phyloP scores from a whole-genome alignment of 1,140 invertebrate genomes.

The Aporrectodea caliginosa region DNA sequence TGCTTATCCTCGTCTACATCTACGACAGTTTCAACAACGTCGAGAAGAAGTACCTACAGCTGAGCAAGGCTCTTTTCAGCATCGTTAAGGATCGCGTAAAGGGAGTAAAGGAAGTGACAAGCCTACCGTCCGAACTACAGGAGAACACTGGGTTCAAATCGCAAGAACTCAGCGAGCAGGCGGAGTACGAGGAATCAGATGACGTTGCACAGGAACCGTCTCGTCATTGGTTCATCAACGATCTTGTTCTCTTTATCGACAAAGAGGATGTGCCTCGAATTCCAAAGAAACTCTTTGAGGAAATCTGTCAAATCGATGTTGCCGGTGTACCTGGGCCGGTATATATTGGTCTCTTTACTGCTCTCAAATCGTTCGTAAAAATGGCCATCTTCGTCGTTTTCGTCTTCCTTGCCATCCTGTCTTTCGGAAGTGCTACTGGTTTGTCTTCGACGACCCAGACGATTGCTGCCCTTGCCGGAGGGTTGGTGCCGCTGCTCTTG shows the following conservation, averaged over 20 bases:
- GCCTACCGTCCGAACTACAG: slow-evolving; percentile 48
- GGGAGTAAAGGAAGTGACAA: slow-evolving; percentile 42
- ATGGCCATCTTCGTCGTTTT: slow-evolving; percentile 52
- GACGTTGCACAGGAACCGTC: slow-evolving; percentile 41
- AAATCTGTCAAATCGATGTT: slow-evolving; percentile 47
- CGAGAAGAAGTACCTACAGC: slow-evolving; percentile 39
- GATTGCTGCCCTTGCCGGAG: slow-evolving; percentile 49
- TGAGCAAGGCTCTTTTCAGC: slow-evolving; percentile 40
- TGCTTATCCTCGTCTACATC: slow-evolving; percentile 42
- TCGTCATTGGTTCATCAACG: slow-evolving; percentile 46
- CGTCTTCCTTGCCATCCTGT: slow-evolving; percentile 53
- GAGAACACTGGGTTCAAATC: slow-evolving; percentile 44
- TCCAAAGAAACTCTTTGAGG: slow-evolving; percentile 47
- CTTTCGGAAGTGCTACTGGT: slow-evolving; percentile 49
- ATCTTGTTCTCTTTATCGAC: slow-evolving; percentile 50
- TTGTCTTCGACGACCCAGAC: slow-evolving; percentile 53
- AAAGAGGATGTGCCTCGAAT: slow-evolving; percentile 51
- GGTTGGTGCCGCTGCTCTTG: slow-evolving; percentile 51
- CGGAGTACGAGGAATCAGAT: slow-evolving; percentile 30
- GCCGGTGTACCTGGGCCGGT: slow-evolving; percentile 51
- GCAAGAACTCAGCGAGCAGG: slow-evolving; percentile 31
- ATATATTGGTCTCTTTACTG: slow-evolving; percentile 47
- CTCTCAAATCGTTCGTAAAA: slow-evolving; percentile 50
- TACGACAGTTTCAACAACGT: slow-evolving; percentile 40
- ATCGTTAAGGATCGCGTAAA: slow-evolving; percentile 33